A percentile compares a stretch with the other conserved stretches of the same genome.
Conservation (phyloP, 2,113 vertebrate genomes). For the Ammodytes dubius region DNA sequence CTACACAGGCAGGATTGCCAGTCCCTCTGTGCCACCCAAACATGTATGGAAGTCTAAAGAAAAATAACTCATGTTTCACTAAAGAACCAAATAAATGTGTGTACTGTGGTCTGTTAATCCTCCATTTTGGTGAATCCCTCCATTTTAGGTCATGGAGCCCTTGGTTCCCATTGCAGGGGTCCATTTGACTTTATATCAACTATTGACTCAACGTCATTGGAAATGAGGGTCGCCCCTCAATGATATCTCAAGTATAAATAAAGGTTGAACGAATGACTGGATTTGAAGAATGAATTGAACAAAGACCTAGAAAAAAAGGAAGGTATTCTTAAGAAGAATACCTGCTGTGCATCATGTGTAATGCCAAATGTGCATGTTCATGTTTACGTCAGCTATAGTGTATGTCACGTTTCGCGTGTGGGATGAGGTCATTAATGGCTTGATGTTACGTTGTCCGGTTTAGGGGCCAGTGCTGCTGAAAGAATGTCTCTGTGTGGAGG, state of each 20-base stretch:
- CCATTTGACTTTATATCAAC: too few relatives aligned
- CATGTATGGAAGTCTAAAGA: too few relatives aligned
- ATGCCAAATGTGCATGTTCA: slow-evolving; percentile 5
- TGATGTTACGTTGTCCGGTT: slow-evolving; percentile 44
- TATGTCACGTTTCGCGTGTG: slow-evolving; percentile 7
- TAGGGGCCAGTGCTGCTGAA: slow-evolving; percentile 60
- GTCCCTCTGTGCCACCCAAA: too few relatives aligned
- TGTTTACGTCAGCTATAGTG: slow-evolving; percentile 6
- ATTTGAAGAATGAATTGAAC: neutral
- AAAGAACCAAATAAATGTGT: too few relatives aligned
- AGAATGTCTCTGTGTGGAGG: slow-evolving; percentile 67
- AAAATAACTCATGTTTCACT: too few relatives aligned
- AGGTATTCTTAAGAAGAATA: slow-evolving; percentile 13
- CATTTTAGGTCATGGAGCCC: too few relatives aligned
- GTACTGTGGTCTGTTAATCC: too few relatives aligned
- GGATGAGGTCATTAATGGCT: slow-evolving; percentile 30
- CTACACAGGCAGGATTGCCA: too few relatives aligned
- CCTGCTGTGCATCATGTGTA: slow-evolving; percentile 1
- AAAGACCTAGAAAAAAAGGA: neutral
- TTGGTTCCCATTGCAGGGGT: too few relatives aligned
- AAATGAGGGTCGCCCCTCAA: too few relatives aligned
- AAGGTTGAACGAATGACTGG: neutral
- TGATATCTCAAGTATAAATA: neutral
- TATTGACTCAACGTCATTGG: too few relatives aligned
- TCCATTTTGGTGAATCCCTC: too few relatives aligned